Evolutionary conservation across 1,140 invertebrate genomes (phyloP).

Genomic region (Rhyacophila brunnea): DNA sequence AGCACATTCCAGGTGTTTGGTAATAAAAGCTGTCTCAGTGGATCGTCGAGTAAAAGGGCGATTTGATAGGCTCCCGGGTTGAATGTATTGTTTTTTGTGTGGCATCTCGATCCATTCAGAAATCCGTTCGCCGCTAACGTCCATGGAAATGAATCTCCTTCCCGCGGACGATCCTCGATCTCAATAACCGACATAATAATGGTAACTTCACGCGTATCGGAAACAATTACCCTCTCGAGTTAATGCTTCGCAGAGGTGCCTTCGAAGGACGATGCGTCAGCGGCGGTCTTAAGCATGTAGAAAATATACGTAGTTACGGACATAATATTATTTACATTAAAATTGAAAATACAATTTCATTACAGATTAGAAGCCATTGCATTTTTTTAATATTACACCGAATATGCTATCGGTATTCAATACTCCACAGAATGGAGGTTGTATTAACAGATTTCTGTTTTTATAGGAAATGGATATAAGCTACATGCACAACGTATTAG

Average conservation of each 20-base stretch:
- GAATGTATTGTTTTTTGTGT: slow-evolving; percentile 23
- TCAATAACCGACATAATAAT: slow-evolving; percentile 24
- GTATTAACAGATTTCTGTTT: too few species aligned
- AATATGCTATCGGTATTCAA: too few species aligned
- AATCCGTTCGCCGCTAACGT: slow-evolving; percentile 12
- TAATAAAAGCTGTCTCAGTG: not conserved
- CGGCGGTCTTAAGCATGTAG: not conserved
- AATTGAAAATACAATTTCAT: too few species aligned
- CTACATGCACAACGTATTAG: too few species aligned
- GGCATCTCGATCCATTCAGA: slow-evolving; percentile 20
- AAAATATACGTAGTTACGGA: too few species aligned
- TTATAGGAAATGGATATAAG: too few species aligned
- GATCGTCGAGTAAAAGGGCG: not conserved
- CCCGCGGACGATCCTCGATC: slow-evolving; percentile 1
- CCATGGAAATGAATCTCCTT: slow-evolving; percentile 17
- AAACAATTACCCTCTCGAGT: slow-evolving; percentile 26
- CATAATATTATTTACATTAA: too few species aligned
- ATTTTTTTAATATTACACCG: too few species aligned
- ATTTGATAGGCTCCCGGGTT: slow-evolving; percentile 20
- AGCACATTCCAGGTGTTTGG: not conserved
- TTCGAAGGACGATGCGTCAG: not conserved
- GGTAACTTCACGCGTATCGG: slow-evolving; percentile 30
- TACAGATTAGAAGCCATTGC: too few species aligned
- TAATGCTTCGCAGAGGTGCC: slow-evolving; percentile 15
- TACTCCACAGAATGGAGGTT: too few species aligned